Conservation (phyloP, 2,888 invertebrate genomes). For the Amphipyra tragopoginis region DNA sequence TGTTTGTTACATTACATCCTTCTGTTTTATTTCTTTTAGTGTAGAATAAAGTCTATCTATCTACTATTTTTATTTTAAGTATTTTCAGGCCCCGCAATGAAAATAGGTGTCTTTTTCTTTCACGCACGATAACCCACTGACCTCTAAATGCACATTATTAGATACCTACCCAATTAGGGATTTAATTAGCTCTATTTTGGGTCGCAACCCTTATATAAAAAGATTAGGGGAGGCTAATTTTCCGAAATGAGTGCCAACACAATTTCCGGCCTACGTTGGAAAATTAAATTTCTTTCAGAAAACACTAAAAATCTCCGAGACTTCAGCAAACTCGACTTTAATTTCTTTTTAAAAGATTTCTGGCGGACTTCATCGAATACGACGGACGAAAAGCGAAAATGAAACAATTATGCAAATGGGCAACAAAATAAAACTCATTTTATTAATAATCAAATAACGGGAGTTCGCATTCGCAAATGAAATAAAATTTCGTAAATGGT, state of each 20-base stretch:
- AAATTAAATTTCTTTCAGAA: slow-evolving; percentile 63
- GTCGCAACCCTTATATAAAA: slow-evolving; percentile 31
- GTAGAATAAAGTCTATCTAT: no score
- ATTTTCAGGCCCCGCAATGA: neutral
- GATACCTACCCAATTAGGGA: slow-evolving; percentile 14
- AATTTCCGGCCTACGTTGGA: slow-evolving; percentile 54
- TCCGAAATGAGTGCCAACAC: slow-evolving; percentile 51
- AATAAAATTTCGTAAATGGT: slow-evolving; percentile 87
- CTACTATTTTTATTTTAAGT: neutral
- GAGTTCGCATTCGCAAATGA: slow-evolving; percentile 84
- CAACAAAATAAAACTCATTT: slow-evolving; percentile 88
- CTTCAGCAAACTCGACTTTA: slow-evolving; percentile 74
- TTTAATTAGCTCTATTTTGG: slow-evolving; percentile 35
- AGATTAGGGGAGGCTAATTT: slow-evolving; percentile 41
- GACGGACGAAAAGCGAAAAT: slow-evolving; percentile 80
- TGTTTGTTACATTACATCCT: no score
- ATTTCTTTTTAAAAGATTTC: slow-evolving; percentile 81
- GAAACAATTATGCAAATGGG: slow-evolving; percentile 88
- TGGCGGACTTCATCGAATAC: slow-evolving; percentile 79
- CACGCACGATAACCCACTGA: neutral
- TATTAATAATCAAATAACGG: slow-evolving; percentile 88
- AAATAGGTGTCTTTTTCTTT: neutral
- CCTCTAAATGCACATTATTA: slow-evolving; percentile 1
- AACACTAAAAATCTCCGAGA: slow-evolving; percentile 70
- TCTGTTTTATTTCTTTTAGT: no score